Base-by-base conservation (phyloP, 2,113 vertebrate species). In the Salvelinus fontinalis region DNA sequence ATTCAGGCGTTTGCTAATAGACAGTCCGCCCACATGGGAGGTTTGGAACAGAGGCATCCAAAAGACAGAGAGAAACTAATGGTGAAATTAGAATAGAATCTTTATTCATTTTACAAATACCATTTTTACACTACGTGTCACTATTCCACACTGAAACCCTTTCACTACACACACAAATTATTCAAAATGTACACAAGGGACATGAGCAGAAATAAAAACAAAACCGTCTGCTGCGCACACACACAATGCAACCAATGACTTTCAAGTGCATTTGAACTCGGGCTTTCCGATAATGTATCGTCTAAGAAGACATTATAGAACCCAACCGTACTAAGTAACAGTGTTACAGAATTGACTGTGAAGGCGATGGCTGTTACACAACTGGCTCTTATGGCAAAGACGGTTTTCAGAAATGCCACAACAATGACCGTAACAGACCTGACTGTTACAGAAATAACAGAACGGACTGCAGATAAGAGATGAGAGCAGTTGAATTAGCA, bases 61-160 rank as follows among this genome's bases (percentile, higher is more conserved):
- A 75, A 9, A 44, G 39, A 44, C 2, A 2, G 39, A 44, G 39
- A 44, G 22, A 84, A 14, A 24, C 48, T 0, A 57, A 12, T 75
- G 13, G n/a, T 84, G 75, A 85, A 79, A 83, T 44, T 78, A 75
- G 72, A 89, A 87, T 86, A 86, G 12, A 81, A 75, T 76, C 11
- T 92, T 85, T 86, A 82, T 86, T 87, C 31, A 22, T 75, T 78
- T 82, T 81, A 83, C 86, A 90, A 87, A 70, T 67, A 67, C 6
- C 18, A 18, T 69, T 80, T 20, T 74, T 76, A 44, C 39, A 44
- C 39, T 44, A 44, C 9, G 39, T 68, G 68, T 69, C 83, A 79
- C 78, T 79, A 62, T 31, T 75, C 77, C 65, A 78, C 57, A 75
- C 9, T 44, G 9, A 44, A 44, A 44, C 54, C 67, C 65, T 57